A percentile compares a stretch with the other conserved stretches of the same genome.
phyloP scores from a whole-genome alignment of 2,113 vertebrate genomes.

The Notarius quadriscutis region DNA sequence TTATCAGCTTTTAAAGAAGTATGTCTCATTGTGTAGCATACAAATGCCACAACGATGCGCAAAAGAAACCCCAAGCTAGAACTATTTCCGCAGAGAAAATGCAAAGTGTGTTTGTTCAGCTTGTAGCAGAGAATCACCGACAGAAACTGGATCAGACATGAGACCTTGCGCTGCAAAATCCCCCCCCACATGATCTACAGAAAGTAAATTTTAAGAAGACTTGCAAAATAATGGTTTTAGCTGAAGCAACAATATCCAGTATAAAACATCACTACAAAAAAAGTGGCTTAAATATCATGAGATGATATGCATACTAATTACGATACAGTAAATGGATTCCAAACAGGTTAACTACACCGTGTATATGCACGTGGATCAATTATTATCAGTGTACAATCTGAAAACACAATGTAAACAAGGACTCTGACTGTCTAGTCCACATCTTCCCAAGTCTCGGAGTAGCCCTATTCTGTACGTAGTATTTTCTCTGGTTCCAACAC shows the following conservation, averaged over 20 bases:
- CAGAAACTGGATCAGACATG: too few species aligned
- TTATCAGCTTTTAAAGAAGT: too few species aligned
- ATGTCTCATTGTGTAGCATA: too few species aligned
- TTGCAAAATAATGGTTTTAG: neutral
- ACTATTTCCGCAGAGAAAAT: too few species aligned
- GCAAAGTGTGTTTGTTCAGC: too few species aligned
- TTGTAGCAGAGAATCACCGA: too few species aligned
- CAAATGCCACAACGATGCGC: too few species aligned
- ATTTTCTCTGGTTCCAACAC: neutral
- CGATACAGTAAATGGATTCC: neutral
- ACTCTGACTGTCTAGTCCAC: neutral
- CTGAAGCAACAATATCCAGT: neutral
- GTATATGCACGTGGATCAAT: neutral
- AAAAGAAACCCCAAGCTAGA: too few species aligned
- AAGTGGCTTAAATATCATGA: neutral
- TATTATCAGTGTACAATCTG: neutral
- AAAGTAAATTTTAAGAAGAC: neutral
- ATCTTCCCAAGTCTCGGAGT: neutral
- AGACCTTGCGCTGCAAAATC: too few species aligned
- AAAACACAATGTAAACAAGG: neutral
- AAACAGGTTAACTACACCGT: neutral
- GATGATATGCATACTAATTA: neutral
- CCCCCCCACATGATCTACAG: too few species aligned
- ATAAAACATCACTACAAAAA: neutral
- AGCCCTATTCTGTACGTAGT: neutral